phyloP scores from a whole-genome alignment of 2,888 invertebrate genomes.

The Melanophora roralis region DNA sequence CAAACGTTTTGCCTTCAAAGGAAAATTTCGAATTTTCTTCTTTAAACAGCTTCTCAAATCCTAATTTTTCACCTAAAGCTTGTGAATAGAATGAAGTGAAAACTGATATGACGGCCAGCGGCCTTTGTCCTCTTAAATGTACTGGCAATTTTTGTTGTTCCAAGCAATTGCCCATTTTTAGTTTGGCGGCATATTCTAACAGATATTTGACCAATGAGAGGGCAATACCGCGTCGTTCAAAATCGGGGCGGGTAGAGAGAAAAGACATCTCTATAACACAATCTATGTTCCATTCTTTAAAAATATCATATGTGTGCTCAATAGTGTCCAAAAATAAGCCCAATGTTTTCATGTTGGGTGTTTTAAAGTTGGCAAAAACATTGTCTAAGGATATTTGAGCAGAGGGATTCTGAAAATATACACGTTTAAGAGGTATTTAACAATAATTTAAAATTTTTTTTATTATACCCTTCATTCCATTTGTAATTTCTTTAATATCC shows the following conservation, averaged over 20 bases:
- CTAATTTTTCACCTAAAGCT: conserved; percentile 79
- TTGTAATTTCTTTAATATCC: no score
- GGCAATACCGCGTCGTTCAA: conserved; percentile 79
- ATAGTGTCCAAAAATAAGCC: conserved; percentile 80
- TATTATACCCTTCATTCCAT: no score
- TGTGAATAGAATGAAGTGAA: conserved; percentile 80
- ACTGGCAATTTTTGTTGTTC: conserved; percentile 61
- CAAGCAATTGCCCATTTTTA: conserved; percentile 72
- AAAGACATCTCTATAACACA: conserved; percentile 84
- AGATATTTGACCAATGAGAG: conserved; percentile 78
- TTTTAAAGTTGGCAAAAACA: conserved; percentile 77
- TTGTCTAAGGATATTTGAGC: conserved; percentile 61
- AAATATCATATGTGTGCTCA: conserved; percentile 80
- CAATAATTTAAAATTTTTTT: no score
- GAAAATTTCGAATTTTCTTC: conserved; percentile 78
- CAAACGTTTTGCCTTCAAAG: conserved; percentile 80
- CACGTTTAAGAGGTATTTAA: no score
- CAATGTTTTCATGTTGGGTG: conserved; percentile 78
- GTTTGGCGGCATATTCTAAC: conserved; percentile 78
- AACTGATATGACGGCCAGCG: conserved; percentile 78
- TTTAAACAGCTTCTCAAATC: conserved; percentile 78
- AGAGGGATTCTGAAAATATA: conserved; percentile 72
- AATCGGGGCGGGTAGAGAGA: conserved; percentile 79
- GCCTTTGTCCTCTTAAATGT: conserved; percentile 65
- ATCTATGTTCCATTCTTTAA: conserved; percentile 80